phyloP scores from a whole-genome alignment of 2,113 vertebrate species.

The Zapornia atra region DNA sequence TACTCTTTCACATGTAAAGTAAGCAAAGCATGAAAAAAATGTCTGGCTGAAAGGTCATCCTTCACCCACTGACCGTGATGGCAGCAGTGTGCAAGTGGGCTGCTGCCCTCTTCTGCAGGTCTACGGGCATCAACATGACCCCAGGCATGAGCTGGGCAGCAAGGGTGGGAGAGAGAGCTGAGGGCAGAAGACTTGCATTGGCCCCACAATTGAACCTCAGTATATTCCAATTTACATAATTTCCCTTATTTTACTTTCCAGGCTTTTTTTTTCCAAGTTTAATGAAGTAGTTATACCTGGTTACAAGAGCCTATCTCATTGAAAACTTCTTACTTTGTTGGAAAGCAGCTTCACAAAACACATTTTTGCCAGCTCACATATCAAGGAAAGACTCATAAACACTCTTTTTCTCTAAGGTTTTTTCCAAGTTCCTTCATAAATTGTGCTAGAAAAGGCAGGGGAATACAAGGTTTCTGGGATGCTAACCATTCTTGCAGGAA shows the following conservation, averaged over 20 bases:
- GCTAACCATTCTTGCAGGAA: not conserved
- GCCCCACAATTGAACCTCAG: not conserved
- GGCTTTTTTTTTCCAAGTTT: accelerated
- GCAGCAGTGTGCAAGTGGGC: not conserved
- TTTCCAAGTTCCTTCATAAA: not conserved
- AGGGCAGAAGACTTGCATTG: not conserved
- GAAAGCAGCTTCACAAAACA: not conserved
- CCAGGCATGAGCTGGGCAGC: not conserved
- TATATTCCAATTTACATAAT: not conserved
- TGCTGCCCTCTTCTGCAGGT: not conserved
- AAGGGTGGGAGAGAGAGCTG: not conserved
- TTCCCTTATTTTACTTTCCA: not conserved
- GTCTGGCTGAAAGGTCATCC: not conserved
- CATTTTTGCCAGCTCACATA: not conserved
- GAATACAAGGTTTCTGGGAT: not conserved
- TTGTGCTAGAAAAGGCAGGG: not conserved
- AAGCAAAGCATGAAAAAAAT: not conserved
- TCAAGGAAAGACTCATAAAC: not conserved
- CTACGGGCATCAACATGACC: not conserved
- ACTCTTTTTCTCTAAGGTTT: not conserved
- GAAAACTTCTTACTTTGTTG: not conserved
- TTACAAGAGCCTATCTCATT: not conserved
- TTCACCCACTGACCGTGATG: accelerated
- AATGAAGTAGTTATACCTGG: not conserved
- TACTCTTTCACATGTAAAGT: not conserved